Evolutionary conservation across 2,113 vertebrate genomes (phyloP), one percentile per base, ranked within the genome.

Genomic region (Phalacrocorax aristotelis): DNA sequence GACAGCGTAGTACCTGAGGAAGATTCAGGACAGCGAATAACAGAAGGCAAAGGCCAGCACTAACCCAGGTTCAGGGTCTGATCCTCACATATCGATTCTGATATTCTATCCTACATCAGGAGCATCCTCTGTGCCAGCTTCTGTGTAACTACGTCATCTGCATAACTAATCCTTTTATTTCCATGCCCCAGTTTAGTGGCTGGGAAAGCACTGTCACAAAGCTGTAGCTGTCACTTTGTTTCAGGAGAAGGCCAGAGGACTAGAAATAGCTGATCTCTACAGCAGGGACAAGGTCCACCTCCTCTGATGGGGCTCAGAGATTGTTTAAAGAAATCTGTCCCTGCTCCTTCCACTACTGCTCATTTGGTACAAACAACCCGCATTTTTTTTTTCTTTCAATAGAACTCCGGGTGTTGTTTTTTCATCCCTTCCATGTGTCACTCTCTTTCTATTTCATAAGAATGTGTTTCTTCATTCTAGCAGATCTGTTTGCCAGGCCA

Each of bases 151-250:
- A 54, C 65, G 77, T 74, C 72, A 92, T 42, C 80, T 92, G 69
- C 57, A 87, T 94, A 95, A 66, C 74, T 93, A 96, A 89, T 84
- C 48, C 72, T 84, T 97, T 87, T 76, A 96, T 84, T 89, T 82
- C 83, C 46, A 7, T 21, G 77, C 71, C 77, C 80, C 87, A 64
- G 13, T 84, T 89, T 75, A 87, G 80, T 36, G 66, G 61, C 61
- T 87, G 61, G 18, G 71, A 78, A 87, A 82, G 69, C 60, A 68
- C 40, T 17, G 57, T 60, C 60, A 84, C 77, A 87, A 78, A 91
- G 83, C 69, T 60, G 74, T 75, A 76, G 74, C 65, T 87, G 65
- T 68, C 80, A 68, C 54, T 83, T 83, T 55, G 38, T 34, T 71
- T 79, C 72, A 49, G 34, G n/a, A 80, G 68, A 78, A 92, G 51